Evolutionary conservation across 2,113 vertebrate species (phyloP), one percentile per base, ranked within the genome.

Genomic region (Halcyon malimbica): DNA sequence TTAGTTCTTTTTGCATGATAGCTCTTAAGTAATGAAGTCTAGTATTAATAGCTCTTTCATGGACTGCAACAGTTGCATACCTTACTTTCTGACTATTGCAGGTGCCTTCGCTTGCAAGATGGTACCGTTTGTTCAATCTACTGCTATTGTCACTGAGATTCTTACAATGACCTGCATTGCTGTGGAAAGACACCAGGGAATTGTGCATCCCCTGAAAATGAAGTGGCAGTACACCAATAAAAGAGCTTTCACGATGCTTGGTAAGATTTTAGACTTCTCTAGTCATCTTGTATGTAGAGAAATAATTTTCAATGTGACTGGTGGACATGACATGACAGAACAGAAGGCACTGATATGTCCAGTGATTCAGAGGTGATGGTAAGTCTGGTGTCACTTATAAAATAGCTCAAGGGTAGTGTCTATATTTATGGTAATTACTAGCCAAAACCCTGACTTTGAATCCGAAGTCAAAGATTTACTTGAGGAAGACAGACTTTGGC

Each of bases 111-210:
- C 98, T 68, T 98, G 98, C 96, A 98, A 98, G 95, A 97, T 98
- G 98, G 97, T 98, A 13, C 98, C 98, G 0, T 98, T 98, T 92
- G 97, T 98, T 65, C 98, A 98, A 67, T 98, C 95, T 44, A 98
- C 97, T 13, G 98, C 98, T 8, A 73, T 98, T 18, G 98, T 98
- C 65, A 98, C 98, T 19, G 98, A 98, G 84, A 98, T 98, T 56
- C 98, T 98, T 57, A 98, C 98, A 6, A 98, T 98, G 98, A 97
- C 98, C 71, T 98, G 98, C 87, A 98, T 98, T 91, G 98, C 98
- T 54, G 93, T 98, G 83, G 98, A 98, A 83, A 98, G 98, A 64
- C 97, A 98, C 89, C 98, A 98, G 77, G 98, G 98, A n/a, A 98
- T 98, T 13, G 96, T 98, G 29, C 97, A 98, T 60, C 98, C 98